Percentiles rank a stretch among this genome's conserved stretches.
phyloP scores from a whole-genome alignment of 2,888 invertebrate genomes.

The Dimorphilus gyrociliatus region DNA sequence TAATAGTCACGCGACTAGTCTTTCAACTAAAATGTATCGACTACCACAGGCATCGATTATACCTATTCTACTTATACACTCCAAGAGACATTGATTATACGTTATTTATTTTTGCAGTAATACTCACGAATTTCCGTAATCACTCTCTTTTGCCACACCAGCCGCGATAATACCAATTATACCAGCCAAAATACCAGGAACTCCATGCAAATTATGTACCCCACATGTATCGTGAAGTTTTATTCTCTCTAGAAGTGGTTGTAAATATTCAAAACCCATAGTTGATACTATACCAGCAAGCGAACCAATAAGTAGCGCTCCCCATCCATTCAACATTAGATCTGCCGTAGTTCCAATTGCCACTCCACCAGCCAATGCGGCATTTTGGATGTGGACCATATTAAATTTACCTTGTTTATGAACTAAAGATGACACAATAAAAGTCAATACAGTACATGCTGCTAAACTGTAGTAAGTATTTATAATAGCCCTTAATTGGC shows the following conservation, averaged over 20 bases:
- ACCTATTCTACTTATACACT: too few species aligned
- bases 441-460: conserved; percentile 62
- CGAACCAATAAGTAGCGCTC: conserved; percentile 62
- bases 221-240: conserved; percentile 73
- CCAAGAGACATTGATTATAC: too few species aligned
- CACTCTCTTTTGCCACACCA: too few species aligned
- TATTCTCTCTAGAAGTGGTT: too few species aligned
- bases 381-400: conserved; percentile 66
- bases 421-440: conserved; percentile 61
- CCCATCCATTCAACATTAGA: conserved; percentile 63
- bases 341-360: conserved; percentile 68
- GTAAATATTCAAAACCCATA: conserved; percentile 53
- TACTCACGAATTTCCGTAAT: too few species aligned
- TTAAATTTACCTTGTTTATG: conserved; percentile 28
- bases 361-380: conserved; percentile 80
- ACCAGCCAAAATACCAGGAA: conserved; percentile 75
- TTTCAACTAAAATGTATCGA: too few species aligned
- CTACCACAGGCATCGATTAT: too few species aligned
- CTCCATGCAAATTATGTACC: conserved; percentile 91
- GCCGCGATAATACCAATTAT: conserved; percentile 60
- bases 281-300: conserved; percentile 62
- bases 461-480: conserved; percentile 81
- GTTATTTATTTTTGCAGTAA: too few species aligned
- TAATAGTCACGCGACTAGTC: too few species aligned
- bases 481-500: conserved; percentile 66